Evolutionary conservation across 1,140 invertebrate species (phyloP).

Genomic region (Brachionus plicatilis): DNA sequence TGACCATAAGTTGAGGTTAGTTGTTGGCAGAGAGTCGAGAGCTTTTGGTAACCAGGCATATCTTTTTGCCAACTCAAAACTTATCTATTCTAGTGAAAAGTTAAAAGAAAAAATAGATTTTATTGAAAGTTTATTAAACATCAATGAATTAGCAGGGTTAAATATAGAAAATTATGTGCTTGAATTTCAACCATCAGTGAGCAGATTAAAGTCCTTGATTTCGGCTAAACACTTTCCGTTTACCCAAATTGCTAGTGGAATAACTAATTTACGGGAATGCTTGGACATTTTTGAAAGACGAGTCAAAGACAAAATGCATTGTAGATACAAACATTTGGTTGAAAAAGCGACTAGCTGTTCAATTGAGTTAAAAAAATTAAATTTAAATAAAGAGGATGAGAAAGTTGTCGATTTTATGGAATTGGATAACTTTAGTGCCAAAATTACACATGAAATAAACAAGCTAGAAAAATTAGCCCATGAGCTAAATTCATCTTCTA

Average conservation of each 20-base stretch:
- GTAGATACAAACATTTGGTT: background rate
- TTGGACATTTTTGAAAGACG: background rate
- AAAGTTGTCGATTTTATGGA: background rate
- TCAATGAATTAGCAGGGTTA: background rate
- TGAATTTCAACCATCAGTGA: background rate
- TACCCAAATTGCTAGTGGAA: background rate
- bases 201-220: background rate
- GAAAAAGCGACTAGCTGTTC: background rate
- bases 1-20: background rate
- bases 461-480: background rate
- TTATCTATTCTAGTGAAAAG: background rate
- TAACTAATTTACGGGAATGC: background rate
- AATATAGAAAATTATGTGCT: background rate
- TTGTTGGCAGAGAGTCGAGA: conserved; percentile 12
- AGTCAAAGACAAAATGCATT: background rate
- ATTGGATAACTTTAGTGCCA: background rate
- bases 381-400: background rate
- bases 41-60: background rate
- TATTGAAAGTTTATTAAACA: background rate
- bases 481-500: background rate
- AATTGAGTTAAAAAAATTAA: background rate
- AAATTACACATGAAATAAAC: background rate
- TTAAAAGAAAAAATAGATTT: background rate
- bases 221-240: background rate
- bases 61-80: background rate